Conservation (phyloP, 2,797 vertebrate genomes). For the Neostethus bicornis region DNA sequence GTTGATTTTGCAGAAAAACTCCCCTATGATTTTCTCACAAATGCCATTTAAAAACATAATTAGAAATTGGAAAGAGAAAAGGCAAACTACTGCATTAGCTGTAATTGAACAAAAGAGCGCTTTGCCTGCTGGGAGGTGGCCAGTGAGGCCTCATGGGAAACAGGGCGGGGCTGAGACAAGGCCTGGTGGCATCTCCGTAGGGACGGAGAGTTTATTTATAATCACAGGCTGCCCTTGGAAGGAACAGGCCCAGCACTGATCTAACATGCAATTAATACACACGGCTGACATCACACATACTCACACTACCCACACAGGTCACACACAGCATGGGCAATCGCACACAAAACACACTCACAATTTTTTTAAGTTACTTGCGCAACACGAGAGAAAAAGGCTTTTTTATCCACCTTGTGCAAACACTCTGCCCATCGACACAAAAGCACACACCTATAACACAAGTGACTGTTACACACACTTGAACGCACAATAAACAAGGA, state of each 20-base stretch:
- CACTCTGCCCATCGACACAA: conserved; percentile 40
- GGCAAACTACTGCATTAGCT: conserved; percentile 99
- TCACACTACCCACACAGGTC: conserved; percentile 38
- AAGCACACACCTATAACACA: conserved; percentile 55
- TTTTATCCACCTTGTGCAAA: conserved; percentile 58
- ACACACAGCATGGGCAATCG: conserved; percentile 21
- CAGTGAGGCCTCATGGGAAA: conserved; percentile 90
- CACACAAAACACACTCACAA: conserved; percentile 4
- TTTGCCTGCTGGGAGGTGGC: conserved; percentile 93
- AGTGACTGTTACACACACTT: conserved; percentile 40
- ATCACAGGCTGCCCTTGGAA: conserved; percentile 68
- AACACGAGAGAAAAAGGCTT: conserved; percentile 19
- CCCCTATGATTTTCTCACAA: conserved; percentile 86
- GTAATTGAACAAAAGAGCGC: conserved; percentile 99
- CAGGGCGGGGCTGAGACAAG: conserved; percentile 89
- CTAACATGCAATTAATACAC: conserved; percentile 97
- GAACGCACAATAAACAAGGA: conserved; percentile 24
- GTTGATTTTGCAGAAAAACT: no score
- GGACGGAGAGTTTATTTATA: conserved; percentile 96
- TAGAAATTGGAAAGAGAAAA: conserved; percentile 83
- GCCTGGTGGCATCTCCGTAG: conserved; percentile 81
- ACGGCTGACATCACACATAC: conserved; percentile 67
- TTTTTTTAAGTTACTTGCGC: conserved; percentile 17
- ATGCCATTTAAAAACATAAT: conserved; percentile 99
- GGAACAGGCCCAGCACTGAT: conserved; percentile 85